Percentiles rank a stretch among this genome's conserved stretches.
These are phyloP conservation scores for Aphidius ervi DNA, from an alignment of 1,140 invertebrate species.

Conservation along the genomic window DNA sequence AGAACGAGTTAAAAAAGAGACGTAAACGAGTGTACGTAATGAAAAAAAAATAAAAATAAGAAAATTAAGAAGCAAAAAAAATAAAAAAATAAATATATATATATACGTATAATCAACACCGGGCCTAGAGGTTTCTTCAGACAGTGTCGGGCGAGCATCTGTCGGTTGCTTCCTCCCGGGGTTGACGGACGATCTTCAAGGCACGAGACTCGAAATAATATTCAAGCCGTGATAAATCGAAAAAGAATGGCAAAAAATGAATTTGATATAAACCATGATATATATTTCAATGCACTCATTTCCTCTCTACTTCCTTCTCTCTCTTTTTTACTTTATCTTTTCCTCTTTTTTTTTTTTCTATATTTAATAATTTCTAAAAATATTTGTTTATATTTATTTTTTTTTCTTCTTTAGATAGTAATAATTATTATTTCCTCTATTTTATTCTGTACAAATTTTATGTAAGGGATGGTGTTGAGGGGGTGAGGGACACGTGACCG, in stretches of 20 bases:
- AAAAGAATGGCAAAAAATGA: constrained; percentile 19
- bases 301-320: too few relatives aligned
- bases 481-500: constrained; percentile 46
- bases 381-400: too few relatives aligned
- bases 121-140: constrained; percentile 17
- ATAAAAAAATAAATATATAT: constrained; percentile 20
- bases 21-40: not conserved
- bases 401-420: not conserved
- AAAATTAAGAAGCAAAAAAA: constrained; percentile 3
- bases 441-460: constrained; percentile 10
- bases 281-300: too few relatives aligned
- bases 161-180: constrained; percentile 16
- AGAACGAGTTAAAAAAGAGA: not conserved
- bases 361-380: too few relatives aligned
- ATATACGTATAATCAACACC: constrained; percentile 18
- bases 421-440: constrained; percentile 6
- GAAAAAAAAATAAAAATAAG: not conserved
- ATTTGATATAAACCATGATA: constrained; percentile 1
- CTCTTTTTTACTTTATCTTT: too few relatives aligned
- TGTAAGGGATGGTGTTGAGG: constrained; percentile 21
- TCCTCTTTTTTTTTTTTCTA: too few relatives aligned
- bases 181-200: constrained; percentile 22
- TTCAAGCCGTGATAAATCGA: constrained; percentile 16
- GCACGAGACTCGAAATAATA: constrained; percentile 23
- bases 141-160: constrained; percentile 18